These are phyloP conservation scores for human DNA, from an alignment of 2,113 vertebrate species.

Conservation along the genomic window GRCh38 chr1:94651001-94651500, in stretches of 20 bases:
- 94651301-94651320: slow-evolving; percentile 88
- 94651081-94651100: slow-evolving; percentile 85
- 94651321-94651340: not conserved
- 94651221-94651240: slow-evolving; percentile 83
- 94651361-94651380: not conserved
- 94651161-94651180: slow-evolving; percentile 83
- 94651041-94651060: slow-evolving; percentile 86
- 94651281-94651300: slow-evolving; percentile 86
- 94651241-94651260: slow-evolving; percentile 81
- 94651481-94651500: no score
- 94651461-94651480: not conserved
- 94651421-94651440: not conserved
- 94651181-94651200: slow-evolving; percentile 78
- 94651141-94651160: slow-evolving; percentile 85
- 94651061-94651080: slow-evolving; percentile 87
- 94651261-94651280: slow-evolving; percentile 85
- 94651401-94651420: not conserved
- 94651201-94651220: slow-evolving; percentile 81
- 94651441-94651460: not conserved
- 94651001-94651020: slow-evolving; percentile 87
- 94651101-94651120: slow-evolving; percentile 90
- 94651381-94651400: not conserved
- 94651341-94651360: not conserved
- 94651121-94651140: slow-evolving; percentile 95
- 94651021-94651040: slow-evolving; percentile 88